phyloP scores from a whole-genome alignment of 2,797 vertebrate genomes.

The Alectoris magna region DNA sequence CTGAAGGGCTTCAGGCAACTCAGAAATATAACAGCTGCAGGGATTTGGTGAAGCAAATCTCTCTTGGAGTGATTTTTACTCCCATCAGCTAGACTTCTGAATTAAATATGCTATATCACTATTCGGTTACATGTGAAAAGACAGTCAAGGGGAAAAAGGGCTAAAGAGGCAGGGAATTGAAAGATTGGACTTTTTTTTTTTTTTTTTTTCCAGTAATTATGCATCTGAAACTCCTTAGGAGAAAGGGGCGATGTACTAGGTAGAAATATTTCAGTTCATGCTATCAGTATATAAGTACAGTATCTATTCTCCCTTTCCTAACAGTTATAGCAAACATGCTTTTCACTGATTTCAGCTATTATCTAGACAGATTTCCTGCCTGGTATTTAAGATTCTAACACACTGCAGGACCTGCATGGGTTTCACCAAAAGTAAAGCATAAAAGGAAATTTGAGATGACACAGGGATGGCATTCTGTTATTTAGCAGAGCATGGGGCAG shows the following conservation, averaged over 20 bases:
- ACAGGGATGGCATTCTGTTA: background rate
- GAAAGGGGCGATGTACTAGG: background rate
- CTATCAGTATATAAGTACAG: background rate
- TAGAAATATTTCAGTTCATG: background rate
- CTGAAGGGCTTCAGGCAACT: conserved; percentile 1
- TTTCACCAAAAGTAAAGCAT: background rate
- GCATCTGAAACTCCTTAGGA: background rate
- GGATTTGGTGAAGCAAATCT: conserved; percentile 18
- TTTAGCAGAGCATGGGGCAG: background rate
- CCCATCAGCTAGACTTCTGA: background rate
- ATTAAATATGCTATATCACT: background rate
- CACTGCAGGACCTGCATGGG: background rate
- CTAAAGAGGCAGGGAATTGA: background rate
- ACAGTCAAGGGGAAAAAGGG: background rate
- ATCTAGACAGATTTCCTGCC: background rate
- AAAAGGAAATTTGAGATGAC: background rate
- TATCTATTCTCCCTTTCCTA: background rate
- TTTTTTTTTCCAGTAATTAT: background rate
- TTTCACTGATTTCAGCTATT: background rate
- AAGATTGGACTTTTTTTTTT: background rate
- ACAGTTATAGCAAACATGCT: background rate
- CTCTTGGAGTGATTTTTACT: conserved; percentile 2
- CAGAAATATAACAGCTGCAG: conserved; percentile 28
- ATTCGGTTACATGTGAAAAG: background rate
- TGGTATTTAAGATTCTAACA: background rate